Conservation (phyloP, 1,140 invertebrate genomes). For the Panonychus citri region DNA sequence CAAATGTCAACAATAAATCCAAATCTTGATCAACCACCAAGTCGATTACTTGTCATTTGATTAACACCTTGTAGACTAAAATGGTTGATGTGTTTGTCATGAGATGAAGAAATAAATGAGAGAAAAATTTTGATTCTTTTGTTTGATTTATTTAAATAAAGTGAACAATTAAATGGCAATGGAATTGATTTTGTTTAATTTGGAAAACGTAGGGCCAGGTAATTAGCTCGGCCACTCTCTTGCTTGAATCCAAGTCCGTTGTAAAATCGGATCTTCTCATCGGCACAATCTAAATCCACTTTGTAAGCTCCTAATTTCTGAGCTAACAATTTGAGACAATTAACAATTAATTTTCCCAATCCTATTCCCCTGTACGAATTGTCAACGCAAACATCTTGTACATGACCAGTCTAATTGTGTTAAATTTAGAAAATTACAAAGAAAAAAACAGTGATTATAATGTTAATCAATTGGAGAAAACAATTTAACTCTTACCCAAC, state of each 20-base stretch:
- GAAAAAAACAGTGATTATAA: no score
- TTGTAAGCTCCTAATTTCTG: conserved; percentile 66
- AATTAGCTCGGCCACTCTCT: conserved; percentile 64
- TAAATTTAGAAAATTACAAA: neutral
- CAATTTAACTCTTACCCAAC: conserved; percentile 38
- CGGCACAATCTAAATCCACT: conserved; percentile 80
- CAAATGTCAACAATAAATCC: no score
- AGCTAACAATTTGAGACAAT: conserved; percentile 48
- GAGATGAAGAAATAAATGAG: no score
- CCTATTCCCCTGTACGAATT: conserved; percentile 68
- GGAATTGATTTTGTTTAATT: no score
- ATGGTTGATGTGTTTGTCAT: no score
- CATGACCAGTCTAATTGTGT: conserved; percentile 45
- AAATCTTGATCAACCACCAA: no score
- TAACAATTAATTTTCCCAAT: conserved; percentile 70
- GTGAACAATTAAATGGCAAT: no score
- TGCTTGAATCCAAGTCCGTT: conserved; percentile 56
- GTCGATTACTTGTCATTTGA: no score
- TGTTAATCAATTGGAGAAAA: neutral
- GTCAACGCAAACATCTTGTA: conserved; percentile 91
- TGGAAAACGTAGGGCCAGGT: no score
- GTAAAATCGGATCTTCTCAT: conserved; percentile 71
- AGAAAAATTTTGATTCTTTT: no score
- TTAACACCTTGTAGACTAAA: no score
- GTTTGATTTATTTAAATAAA: no score